Base-by-base conservation (phyloP, 2,797 vertebrate species). In the Xenentodon cancila region DNA sequence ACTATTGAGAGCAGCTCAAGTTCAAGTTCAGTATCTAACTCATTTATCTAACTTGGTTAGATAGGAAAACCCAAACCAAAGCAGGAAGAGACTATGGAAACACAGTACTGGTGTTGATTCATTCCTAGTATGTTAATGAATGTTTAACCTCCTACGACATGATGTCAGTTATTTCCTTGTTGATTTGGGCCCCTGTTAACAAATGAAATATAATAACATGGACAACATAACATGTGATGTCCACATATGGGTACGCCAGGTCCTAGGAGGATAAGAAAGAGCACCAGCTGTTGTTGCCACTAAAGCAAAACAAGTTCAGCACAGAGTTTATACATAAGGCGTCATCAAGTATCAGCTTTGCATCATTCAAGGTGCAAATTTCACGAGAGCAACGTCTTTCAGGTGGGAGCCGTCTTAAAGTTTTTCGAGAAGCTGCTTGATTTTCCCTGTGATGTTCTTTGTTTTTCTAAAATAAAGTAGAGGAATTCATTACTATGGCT, bases 371-470 rank as follows among this genome's bases (percentile, higher is more conserved):
- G 66, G 55, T 71, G 71, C 51, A 66, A 54, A 80, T 77, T 75
- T 78, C 71, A 34, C 13, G 37, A 53, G 47, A 64, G 5, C 83
- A 84, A 88, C 81, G 58, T 68, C 66, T 85, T 54, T 56, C 82
- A 84, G 72, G 59, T 80, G 73, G 53, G 72, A 42, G 47, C 16
- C 34, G 21, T 53, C 16, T 20, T 45, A 8, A n/a, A 13, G n/a
- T 17, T 7, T 25, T 25, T 27, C 5, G 13, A 47, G 9, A n/a
- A 47, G 18, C 18, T 37, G 17, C 69, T 68, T 59, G 45, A 55
- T 40, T 40, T 15, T 15, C 13, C 37, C 37, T 40, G 1, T 2
- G 13, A 15, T 40, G 37, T 40, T 15, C 37, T 15, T 2, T 40
- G 37, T 40, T 40, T 40, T 30, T 11, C 44, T n/a, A 58, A 52